Evolutionary conservation across 2,113 vertebrate genomes (phyloP), one percentile per base, ranked within the genome.

Genomic region (Sapajus apella): DNA sequence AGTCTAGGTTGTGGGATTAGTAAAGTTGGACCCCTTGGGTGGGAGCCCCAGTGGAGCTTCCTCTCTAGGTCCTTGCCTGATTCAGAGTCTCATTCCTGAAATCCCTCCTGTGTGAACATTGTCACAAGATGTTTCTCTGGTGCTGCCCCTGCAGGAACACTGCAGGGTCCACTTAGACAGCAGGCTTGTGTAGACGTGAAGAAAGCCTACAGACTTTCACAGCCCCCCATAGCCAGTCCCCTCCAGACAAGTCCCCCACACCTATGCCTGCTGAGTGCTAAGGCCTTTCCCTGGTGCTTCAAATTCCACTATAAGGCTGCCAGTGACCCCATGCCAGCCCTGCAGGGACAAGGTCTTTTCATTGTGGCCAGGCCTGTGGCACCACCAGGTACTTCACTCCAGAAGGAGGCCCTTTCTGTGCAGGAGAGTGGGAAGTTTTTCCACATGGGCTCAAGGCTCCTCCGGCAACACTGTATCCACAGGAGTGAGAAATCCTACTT

Each of bases 121-220:
- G 18, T 8, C 21, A 32, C 35, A 40, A 77, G 68, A 30, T 30
- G 35, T 23, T 70, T 85, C 27, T 47, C 6, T 25, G 12, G 5
- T 25, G 30, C 93, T 47, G 23, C 27, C 45, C 21, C 56, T 45
- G 68, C 25, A 13, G 30, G 20, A 99, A 93, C 98, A 99, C 27
- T 98, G 99, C 55, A 98, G 99, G 0, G 98, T 99, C 56, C 99
- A 99, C 92, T 99, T 98, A 0, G 99, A 99, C 12, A 98, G 99
- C 96, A 98, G 98, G 37, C 98, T 99, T 82, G 0, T 99, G 98
- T 97, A 98, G 98, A 90, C 99, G 99, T 82, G 97, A 98, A 96
- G 98, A 98, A 97, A 99, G 99, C 2, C 98, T 99, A 95, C 99
- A 99, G 87, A 98, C 98, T 32, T 99, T 5, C 98, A 98, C 4